Base-by-base conservation (phyloP, 2,113 vertebrate species). In the Micromys minutus region DNA sequence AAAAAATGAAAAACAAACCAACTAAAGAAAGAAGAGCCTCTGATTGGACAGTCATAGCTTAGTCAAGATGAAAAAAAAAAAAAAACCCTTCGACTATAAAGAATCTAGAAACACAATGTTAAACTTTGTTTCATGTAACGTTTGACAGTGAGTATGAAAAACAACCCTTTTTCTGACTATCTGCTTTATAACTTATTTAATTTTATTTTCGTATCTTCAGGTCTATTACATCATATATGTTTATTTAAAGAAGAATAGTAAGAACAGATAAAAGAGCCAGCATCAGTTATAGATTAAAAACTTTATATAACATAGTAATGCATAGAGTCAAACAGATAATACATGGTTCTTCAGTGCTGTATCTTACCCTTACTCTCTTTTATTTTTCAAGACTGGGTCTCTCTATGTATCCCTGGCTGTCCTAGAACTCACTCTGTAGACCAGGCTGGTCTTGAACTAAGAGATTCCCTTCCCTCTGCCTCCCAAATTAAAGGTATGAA, bases 141-240 rank as follows among this genome's bases (percentile, higher is more conserved):
- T 55, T 69, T 94, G 59, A 74, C 11, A 94, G 71, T 31, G 93
- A 89, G 59, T 85, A 87, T 26, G 63, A 76, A 80, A 88, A 88
- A 79, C 4, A 94, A 91, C 21, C 21, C 21, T 84, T 81, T 39
- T 22, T 2, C 16, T 52, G 76, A 87, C 75, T 90, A 85, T 21
- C 34, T 93, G n/a, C 81, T 88, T 87, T 89, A 71, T 4, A 95
- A 94, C 12, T 90, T 42, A 93, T 22, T 65, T 31, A 47, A 76
- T 34, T 87, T 93, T 93, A 91, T 24, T 94, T 94, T 31, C 69
- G 36, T 77, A 94, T 95, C 91, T 94, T 91, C 50, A 74, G 34
- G 89, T 52, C 88, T 47, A 80, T 55, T 55, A 95, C 47, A 92
- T n/a, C 57, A 81, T 76, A 87, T 19, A 57, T 76, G 72, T 86